Percentiles rank a stretch among this genome's conserved stretches.
Conservation (phyloP, 2,888 invertebrate genomes). For the Ormyrus labotus region DNA sequence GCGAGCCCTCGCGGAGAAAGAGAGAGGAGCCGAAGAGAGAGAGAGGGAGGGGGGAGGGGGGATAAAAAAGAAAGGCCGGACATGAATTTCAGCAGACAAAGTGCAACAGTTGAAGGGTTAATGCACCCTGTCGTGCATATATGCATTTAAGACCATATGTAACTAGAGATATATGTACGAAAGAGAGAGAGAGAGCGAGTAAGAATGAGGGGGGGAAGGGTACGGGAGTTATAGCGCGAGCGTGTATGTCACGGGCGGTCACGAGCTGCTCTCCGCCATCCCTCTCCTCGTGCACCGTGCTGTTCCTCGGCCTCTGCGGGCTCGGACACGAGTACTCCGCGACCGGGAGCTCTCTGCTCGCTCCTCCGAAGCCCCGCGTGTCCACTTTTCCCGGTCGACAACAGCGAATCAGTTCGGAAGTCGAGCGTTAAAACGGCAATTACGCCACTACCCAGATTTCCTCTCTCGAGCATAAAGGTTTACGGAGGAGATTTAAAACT, state of each 20-base stretch:
- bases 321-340: slow-evolving; percentile 32
- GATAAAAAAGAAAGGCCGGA: slow-evolving; percentile 6
- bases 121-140: slow-evolving; percentile 53
- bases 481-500: slow-evolving; percentile 4
- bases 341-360: neutral
- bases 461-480: too few species aligned
- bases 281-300: slow-evolving; percentile 59
- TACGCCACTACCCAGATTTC: too few species aligned
- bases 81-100: slow-evolving; percentile 53
- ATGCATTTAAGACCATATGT: slow-evolving; percentile 54
- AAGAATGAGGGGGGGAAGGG: slow-evolving; percentile 12
- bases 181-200: slow-evolving; percentile 28
- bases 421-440: too few species aligned
- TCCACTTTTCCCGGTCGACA: neutral
- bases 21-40: neutral
- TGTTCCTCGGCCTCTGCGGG: neutral
- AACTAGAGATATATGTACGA: slow-evolving; percentile 42
- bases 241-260: slow-evolving; percentile 69
- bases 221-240: slow-evolving; percentile 63
- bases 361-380: neutral
- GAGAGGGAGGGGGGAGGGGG: neutral
- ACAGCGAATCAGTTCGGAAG: neutral
- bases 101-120: slow-evolving; percentile 56
- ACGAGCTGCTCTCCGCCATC: slow-evolving; percentile 65
- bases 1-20: neutral